phyloP scores from a whole-genome alignment of 2,888 invertebrate species.

The Lasioglossum figueresi region DNA sequence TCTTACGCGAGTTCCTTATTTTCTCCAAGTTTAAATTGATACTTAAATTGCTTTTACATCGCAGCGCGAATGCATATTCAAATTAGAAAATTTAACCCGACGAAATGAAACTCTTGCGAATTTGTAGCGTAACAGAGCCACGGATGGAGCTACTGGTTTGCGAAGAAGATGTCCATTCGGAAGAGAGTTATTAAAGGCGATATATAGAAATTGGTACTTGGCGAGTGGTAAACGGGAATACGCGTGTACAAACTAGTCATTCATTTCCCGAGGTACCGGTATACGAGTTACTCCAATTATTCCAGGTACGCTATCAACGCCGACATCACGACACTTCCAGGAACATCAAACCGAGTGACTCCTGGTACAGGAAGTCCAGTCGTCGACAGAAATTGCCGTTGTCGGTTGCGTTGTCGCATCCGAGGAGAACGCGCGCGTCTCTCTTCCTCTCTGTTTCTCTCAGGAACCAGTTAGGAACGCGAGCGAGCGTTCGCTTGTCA shows the following conservation, averaged over 20 bases:
- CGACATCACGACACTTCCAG: not conserved
- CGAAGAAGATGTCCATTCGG: not conserved
- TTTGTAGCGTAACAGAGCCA: not conserved
- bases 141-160: not conserved
- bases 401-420: not conserved
- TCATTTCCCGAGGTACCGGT: not conserved
- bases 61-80: too few relatives aligned
- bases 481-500: not conserved
- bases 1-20: too few relatives aligned
- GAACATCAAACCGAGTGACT: not conserved
- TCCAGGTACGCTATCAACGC: not conserved
- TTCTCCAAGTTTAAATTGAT: too few relatives aligned
- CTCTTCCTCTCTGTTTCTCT: not conserved
- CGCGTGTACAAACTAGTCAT: not conserved
- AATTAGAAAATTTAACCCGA: too few relatives aligned
- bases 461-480: not conserved
- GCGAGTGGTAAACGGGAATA: not conserved
- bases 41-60: too few relatives aligned
- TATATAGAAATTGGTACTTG: not conserved
- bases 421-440: not conserved
- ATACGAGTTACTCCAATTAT: not conserved
- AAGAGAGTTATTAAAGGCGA: not conserved
- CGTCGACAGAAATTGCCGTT: conserved; percentile 4
- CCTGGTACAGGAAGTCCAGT: not conserved
- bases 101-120: not conserved